A percentile compares a stretch with the other conserved stretches of the same genome.
Conservation (phyloP, 2,113 vertebrate genomes). For the Eulemur macaco region DNA sequence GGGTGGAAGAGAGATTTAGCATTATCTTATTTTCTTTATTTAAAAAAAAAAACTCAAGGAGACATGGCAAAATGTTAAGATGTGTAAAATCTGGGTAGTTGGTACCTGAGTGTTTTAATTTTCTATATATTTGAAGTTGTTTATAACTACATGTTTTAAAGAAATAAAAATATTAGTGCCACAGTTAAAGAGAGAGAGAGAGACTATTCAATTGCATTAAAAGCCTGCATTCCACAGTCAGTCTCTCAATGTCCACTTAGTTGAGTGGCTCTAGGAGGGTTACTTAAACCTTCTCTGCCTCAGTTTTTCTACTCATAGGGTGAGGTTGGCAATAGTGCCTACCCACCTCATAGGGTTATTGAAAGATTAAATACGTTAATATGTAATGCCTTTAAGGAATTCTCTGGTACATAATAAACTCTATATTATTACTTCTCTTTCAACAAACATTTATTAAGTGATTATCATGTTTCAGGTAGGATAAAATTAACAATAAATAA, state of each 20-base stretch:
- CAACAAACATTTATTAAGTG: background rate
- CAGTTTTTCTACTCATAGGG: background rate
- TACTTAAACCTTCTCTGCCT: too few relatives aligned
- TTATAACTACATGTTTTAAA: constrained; percentile 5
- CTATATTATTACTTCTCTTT: background rate
- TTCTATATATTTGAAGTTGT: constrained; percentile 10
- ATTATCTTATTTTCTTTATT: constrained; percentile 12
- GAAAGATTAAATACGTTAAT: background rate
- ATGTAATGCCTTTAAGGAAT: too few relatives aligned
- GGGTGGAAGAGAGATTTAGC: background rate
- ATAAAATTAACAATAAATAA: background rate
- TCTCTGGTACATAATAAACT: background rate
- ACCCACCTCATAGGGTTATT: background rate
- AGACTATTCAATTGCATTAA: background rate
- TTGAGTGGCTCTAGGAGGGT: background rate
- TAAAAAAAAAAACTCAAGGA: background rate
- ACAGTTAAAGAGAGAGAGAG: background rate
- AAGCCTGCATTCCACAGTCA: background rate
- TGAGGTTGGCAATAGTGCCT: rapidly evolving
- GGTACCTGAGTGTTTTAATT: background rate
- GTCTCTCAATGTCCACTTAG: background rate
- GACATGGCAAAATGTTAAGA: background rate
- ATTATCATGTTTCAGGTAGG: background rate
- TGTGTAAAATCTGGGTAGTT: background rate
- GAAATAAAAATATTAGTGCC: background rate